These are phyloP conservation scores for Cottus gobio DNA, from an alignment of 2,113 vertebrate species.

Conservation along the genomic window DNA sequence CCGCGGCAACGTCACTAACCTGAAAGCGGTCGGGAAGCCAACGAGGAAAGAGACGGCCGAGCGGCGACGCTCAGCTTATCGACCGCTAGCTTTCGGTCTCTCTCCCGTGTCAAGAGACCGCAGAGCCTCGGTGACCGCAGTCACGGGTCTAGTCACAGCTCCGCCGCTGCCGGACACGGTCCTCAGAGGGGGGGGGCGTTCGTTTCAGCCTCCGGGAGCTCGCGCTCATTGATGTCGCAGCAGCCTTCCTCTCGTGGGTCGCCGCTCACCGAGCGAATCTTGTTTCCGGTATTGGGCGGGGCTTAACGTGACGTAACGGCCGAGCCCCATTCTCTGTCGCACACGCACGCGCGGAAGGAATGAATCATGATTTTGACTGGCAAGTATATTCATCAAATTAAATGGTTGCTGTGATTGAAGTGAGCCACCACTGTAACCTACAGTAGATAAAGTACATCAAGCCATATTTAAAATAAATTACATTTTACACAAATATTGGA, in stretches of 20 bases:
- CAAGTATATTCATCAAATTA: background rate
- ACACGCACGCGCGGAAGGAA: background rate
- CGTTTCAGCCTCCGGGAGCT: background rate
- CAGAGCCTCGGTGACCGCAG: slow-evolving; percentile 1
- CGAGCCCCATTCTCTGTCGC: slow-evolving; percentile 30
- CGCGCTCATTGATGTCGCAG: background rate
- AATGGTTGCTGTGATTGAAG: background rate
- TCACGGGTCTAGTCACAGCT: background rate
- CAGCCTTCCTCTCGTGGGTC: too few relatives aligned
- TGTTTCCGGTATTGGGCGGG: slow-evolving; percentile 64
- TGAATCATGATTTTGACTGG: background rate
- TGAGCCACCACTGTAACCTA: too few relatives aligned
- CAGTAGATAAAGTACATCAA: background rate
- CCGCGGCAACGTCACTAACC: slow-evolving; percentile 51
- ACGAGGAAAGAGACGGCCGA: background rate
- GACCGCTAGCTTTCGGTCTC: slow-evolving; percentile 17
- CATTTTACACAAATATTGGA: background rate
- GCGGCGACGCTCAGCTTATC: slow-evolving; percentile 5
- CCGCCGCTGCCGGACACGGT: background rate
- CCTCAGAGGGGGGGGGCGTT: background rate
- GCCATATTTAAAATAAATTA: background rate
- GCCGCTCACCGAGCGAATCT: background rate
- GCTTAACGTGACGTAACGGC: slow-evolving; percentile 36
- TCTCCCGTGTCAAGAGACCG: slow-evolving; percentile 15
- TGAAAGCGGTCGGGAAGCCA: background rate